Evolutionary conservation across 2,797 vertebrate species (phyloP).

Genomic region (Crypturellus tataupa): DNA sequence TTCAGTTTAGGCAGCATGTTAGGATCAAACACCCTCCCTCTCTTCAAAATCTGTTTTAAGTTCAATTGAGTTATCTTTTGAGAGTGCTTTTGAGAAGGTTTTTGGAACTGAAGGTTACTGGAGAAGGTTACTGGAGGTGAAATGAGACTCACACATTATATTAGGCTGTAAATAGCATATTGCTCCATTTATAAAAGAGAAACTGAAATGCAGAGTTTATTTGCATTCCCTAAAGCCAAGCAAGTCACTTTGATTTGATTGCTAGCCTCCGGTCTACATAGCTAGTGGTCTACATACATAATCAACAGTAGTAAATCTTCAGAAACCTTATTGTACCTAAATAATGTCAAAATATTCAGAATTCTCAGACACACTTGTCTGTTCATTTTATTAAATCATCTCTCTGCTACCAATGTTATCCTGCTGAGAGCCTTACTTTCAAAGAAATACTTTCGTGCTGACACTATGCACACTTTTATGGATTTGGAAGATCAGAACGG

Average conservation of each 20-base stretch:
- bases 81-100: neutral
- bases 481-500: neutral
- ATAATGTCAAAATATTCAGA: neutral
- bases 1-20: neutral
- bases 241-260: neutral
- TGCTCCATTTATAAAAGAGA: neutral
- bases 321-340: neutral
- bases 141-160: neutral
- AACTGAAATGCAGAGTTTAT: neutral
- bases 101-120: too few relatives aligned
- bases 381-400: neutral
- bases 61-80: neutral
- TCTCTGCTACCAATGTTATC: rapidly evolving
- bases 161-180: neutral
- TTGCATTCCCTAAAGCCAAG: neutral
- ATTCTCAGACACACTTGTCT: neutral
- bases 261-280: neutral
- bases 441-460: neutral
- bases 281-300: neutral
- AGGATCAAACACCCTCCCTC: neutral
- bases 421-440: neutral
- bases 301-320: neutral
- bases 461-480: neutral
- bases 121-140: neutral
- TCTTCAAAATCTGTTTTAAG: neutral